These are phyloP conservation scores for Ciconia maguari DNA, from an alignment of 2,113 vertebrate genomes.

Conservation along the genomic window DNA sequence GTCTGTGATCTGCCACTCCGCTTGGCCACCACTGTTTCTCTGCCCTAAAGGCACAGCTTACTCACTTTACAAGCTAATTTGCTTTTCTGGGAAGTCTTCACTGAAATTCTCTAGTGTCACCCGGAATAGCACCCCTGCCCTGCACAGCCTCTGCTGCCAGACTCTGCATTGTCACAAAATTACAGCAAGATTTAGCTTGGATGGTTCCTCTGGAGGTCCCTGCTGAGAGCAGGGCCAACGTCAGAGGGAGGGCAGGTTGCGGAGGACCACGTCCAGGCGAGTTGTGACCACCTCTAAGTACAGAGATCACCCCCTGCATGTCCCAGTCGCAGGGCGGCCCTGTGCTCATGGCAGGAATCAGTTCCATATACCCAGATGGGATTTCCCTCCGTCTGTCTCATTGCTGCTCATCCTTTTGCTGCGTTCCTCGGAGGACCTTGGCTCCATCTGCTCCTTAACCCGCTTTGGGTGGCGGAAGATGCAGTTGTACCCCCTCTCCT, in stretches of 20 bases:
- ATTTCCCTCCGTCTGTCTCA: fast-evolving
- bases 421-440: background rate
- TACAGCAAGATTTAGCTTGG: background rate
- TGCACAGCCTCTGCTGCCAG: background rate
- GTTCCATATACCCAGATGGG: background rate
- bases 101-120: background rate
- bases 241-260: background rate
- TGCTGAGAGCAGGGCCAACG: background rate
- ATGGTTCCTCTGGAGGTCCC: background rate
- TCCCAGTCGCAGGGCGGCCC: background rate
- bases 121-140: background rate
- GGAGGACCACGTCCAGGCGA: fast-evolving
- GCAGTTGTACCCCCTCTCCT: background rate
- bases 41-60: background rate
- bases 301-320: background rate
- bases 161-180: background rate
- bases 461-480: background rate
- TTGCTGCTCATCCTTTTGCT: background rate
- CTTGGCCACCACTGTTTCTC: background rate
- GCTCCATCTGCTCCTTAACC: background rate
- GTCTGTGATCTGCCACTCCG: background rate
- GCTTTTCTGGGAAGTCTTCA: background rate
- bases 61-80: background rate
- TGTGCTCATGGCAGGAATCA: fast-evolving
- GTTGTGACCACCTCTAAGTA: background rate